Evolutionary conservation across 2,113 vertebrate genomes (phyloP).

Genomic region (Noturus placidus): DNA sequence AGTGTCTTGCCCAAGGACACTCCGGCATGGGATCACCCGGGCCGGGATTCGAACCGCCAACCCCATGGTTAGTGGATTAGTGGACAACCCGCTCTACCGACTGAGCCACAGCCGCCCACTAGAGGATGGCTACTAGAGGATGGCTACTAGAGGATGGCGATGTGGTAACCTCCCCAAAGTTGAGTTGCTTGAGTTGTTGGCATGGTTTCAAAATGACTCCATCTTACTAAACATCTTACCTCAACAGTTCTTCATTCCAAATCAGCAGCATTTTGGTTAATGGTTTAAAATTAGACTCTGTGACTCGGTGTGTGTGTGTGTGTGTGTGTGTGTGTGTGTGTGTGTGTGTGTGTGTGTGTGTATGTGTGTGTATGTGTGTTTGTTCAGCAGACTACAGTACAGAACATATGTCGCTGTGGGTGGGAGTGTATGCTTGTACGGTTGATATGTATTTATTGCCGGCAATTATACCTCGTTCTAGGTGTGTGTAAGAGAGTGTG

Average conservation of each 20-base stretch:
- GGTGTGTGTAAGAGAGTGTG: slow-evolving; percentile 11
- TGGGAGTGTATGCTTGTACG: slow-evolving; percentile 16
- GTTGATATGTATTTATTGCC: slow-evolving; percentile 24
- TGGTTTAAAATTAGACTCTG: background rate
- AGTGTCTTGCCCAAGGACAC: too few relatives aligned
- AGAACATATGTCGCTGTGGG: slow-evolving; percentile 11
- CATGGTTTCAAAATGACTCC: background rate
- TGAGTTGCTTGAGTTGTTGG: background rate
- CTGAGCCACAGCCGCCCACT: too few relatives aligned
- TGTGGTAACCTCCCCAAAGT: background rate
- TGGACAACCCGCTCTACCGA: too few relatives aligned
- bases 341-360: background rate
- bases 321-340: background rate
- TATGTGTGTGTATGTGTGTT: background rate
- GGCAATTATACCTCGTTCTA: slow-evolving; percentile 19
- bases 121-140: too few relatives aligned
- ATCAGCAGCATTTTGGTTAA: background rate
- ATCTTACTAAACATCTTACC: background rate
- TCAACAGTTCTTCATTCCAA: background rate
- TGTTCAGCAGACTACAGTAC: slow-evolving; percentile 1
- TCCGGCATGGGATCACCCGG: too few relatives aligned
- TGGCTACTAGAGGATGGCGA: background rate
- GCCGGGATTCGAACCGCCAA: too few relatives aligned
- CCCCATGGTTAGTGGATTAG: too few relatives aligned
- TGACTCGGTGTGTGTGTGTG: background rate